A percentile compares a stretch with the other conserved stretches of the same genome.
Evolutionary conservation across 2,797 vertebrate genomes (phyloP).

Genomic region (Paratrypauchen microcephalus): DNA sequence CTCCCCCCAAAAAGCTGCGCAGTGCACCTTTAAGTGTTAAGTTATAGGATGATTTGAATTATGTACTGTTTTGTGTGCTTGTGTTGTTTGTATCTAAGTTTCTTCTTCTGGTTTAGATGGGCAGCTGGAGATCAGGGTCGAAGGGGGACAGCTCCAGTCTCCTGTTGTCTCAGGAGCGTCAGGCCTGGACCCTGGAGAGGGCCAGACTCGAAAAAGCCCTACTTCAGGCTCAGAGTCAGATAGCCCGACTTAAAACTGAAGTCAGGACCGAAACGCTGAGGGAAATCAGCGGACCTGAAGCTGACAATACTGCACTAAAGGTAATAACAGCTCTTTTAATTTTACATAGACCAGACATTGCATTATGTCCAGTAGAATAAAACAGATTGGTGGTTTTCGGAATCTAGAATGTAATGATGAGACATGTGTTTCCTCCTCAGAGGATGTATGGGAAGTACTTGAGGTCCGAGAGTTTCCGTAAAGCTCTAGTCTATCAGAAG

Average conservation of each 20-base stretch:
- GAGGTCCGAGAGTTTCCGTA: slow-evolving; percentile 93
- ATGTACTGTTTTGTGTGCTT: not conserved
- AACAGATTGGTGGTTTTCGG: no score
- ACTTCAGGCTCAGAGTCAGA: slow-evolving; percentile 82
- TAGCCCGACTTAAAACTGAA: slow-evolving; percentile 84
- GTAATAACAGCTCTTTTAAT: slow-evolving; percentile 59
- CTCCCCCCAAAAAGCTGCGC: no score
- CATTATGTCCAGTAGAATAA: no score
- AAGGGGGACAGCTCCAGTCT: slow-evolving; percentile 64
- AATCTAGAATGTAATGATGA: no score
- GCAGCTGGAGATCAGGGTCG: slow-evolving; percentile 55
- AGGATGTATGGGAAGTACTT: slow-evolving; percentile 93
- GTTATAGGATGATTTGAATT: not conserved
- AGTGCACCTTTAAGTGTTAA: no score
- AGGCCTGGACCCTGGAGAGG: slow-evolving; percentile 86
- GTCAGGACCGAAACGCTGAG: slow-evolving; percentile 81
- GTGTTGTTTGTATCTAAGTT: not conserved
- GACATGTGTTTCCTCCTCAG: slow-evolving; percentile 59
- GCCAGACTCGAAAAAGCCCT: slow-evolving; percentile 83
- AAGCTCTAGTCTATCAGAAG: slow-evolving; percentile 97
- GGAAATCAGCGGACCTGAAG: slow-evolving; percentile 80
- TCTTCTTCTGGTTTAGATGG: slow-evolving; percentile 44
- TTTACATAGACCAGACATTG: no score
- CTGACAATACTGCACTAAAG: slow-evolving; percentile 86
- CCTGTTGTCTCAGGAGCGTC: slow-evolving; percentile 84